Evolutionary conservation across 2,888 invertebrate species (phyloP), one percentile per base, ranked within the genome.

Genomic region (Sphecodes monilicornis): DNA sequence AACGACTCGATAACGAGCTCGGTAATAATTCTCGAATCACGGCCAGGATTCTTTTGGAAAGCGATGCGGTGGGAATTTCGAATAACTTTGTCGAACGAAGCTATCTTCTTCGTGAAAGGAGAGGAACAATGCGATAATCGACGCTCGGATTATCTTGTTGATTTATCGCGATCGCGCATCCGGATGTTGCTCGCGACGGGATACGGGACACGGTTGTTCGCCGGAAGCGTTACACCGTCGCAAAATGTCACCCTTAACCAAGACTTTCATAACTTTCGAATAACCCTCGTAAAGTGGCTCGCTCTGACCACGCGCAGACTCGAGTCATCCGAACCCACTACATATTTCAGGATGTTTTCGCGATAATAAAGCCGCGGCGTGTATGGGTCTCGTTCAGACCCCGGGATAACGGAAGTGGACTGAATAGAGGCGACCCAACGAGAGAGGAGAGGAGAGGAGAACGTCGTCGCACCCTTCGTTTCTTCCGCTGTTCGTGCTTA

Each of bases 401-500:
- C 84, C 86, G 86, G 84, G 86, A 88, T 88, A 89, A 88, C 92
- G 91, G 91, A 92, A 90, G 91, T 90, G 87, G 89, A 89, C 87
- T 89, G 90, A 89, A 87, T 88, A 85, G 90, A 86, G 22, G 89
- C 76, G 76, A 79, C 54, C 73, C 76, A 80, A 82, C 86, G 82
- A 70, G 71, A 41, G 75, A 78, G 60, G 84, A 87, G 70, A 66
- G 79, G 88, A 87, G 69, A 64, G 78, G 82, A 86, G 69, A 73
- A 13, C 11, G n/a, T n/a, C 22, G 74, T 85, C 54, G 87, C 92
- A 91, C 93, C 92, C 91, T 91, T 89, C 86, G 83, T 60, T 80
- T 91, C 91, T 93, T 93, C 92, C 92, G 92, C 85, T 90, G 86
- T 90, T 86, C 85, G 76, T 85, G 80, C 88, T 88, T 89, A 82